A percentile compares a stretch with the other conserved stretches of the same genome.
Conservation (phyloP, 2,888 invertebrate genomes). For the Rugalucina vietnamica region DNA sequence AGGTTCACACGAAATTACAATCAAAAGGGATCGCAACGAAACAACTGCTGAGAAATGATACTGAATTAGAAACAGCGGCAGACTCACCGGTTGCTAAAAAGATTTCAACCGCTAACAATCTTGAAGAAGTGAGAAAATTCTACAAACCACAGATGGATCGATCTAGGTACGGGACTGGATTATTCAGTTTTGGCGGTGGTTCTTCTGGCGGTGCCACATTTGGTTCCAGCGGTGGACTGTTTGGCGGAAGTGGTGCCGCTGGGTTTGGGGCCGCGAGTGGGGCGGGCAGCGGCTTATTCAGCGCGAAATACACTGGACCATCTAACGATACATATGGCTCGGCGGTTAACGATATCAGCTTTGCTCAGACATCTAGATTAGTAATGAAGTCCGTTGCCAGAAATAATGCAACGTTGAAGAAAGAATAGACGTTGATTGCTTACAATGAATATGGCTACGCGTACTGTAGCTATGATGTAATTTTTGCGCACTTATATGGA, state of each 20-base stretch:
- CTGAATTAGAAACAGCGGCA: conserved; percentile 15
- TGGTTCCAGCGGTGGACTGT: not conserved
- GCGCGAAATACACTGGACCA: not conserved
- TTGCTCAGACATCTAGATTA: conserved; percentile 48
- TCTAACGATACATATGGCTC: conserved; percentile 24
- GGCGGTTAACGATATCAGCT: conserved; percentile 33
- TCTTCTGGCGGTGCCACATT: not conserved
- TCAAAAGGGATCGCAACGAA: conserved; percentile 37
- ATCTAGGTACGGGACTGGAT: not conserved
- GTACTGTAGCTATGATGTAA: too few species aligned
- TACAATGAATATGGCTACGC: too few species aligned
- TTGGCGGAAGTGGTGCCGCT: not conserved
- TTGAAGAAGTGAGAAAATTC: conserved; percentile 1
- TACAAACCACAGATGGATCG: not conserved
- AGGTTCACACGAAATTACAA: conserved; percentile 34
- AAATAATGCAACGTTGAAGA: not conserved
- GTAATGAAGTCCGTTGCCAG: conserved; percentile 46
- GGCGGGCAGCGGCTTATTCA: not conserved
- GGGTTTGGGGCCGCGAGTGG: not conserved
- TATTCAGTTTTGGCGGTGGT: too few species aligned
- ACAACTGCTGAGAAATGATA: conserved; percentile 45
- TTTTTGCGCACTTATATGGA: too few species aligned
- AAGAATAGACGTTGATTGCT: not conserved
- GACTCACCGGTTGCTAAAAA: conserved; percentile 11
- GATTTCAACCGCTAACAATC: conserved; percentile 23